These are phyloP conservation scores for Lipophrys pholis DNA, from an alignment of 2,113 vertebrate genomes.

Conservation along the genomic window DNA sequence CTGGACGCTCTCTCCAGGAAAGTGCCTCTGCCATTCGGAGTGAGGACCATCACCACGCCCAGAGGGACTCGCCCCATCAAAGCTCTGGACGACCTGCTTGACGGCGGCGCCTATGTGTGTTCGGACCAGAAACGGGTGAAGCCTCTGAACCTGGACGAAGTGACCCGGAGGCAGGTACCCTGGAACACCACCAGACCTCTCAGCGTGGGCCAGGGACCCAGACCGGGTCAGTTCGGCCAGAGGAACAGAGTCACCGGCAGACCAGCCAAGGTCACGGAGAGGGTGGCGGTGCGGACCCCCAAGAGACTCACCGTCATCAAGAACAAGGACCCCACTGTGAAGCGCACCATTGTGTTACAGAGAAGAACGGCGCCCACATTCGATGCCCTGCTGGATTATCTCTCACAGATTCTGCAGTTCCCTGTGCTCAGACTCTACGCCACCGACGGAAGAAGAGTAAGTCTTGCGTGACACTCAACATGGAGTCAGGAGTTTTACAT, in stretches of 20 bases:
- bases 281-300: constrained; percentile 79
- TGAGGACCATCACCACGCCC: constrained; percentile 94
- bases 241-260: constrained; percentile 60
- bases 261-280: constrained; percentile 63
- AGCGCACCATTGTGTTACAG: constrained; percentile 83
- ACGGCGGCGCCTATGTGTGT: constrained; percentile 95
- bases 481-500: no score
- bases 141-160: constrained; percentile 89
- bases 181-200: constrained; percentile 89
- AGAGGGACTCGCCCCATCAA: constrained; percentile 87
- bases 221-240: constrained; percentile 47
- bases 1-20: constrained; percentile 92
- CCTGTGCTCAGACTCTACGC: constrained; percentile 91
- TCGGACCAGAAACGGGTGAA: constrained; percentile 91
- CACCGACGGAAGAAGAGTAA: constrained; percentile 91
- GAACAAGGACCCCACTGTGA: constrained; percentile 86
- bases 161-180: constrained; percentile 85
- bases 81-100: constrained; percentile 89
- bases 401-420: constrained; percentile 89
- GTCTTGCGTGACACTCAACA: constrained; percentile 38
- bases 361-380: constrained; percentile 88
- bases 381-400: constrained; percentile 88
- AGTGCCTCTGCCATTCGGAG: constrained; percentile 96
- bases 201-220: constrained; percentile 58
- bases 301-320: constrained; percentile 89